Percentiles rank a stretch among this genome's conserved stretches.
These are phyloP conservation scores for Lepidocyrtinus sp. DNA, from an alignment of 2,888 invertebrate genomes.

Conservation along the genomic window DNA sequence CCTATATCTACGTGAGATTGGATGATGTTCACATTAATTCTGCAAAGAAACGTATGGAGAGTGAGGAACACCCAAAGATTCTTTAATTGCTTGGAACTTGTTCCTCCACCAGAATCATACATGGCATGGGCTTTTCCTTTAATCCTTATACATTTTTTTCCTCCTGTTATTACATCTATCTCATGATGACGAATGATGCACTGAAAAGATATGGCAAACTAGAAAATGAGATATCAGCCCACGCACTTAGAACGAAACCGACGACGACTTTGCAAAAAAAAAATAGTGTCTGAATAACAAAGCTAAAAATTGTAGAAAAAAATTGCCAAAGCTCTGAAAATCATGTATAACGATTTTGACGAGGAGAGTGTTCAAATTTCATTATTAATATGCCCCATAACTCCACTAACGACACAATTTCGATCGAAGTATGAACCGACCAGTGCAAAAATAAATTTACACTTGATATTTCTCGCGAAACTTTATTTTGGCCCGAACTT, in stretches of 20 bases:
- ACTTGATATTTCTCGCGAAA: too few relatives aligned
- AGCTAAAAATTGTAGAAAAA: neutral
- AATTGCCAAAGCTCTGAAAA: neutral
- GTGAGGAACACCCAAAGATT: constrained; percentile 53
- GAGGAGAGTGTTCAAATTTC: too few relatives aligned
- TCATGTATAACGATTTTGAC: too few relatives aligned
- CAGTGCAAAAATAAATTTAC: too few relatives aligned
- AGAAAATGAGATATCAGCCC: constrained; percentile 48
- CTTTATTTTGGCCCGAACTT: too few relatives aligned
- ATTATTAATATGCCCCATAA: too few relatives aligned
- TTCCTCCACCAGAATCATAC: constrained; percentile 17
- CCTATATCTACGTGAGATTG: constrained; percentile 16
- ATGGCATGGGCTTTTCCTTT: neutral
- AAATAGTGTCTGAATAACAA: neutral
- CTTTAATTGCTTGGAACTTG: constrained; percentile 55
- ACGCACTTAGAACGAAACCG: constrained; percentile 33
- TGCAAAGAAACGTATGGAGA: constrained; percentile 30
- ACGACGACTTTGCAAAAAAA: neutral
- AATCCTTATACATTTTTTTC: neutral
- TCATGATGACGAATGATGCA: neutral
- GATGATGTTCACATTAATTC: constrained; percentile 48
- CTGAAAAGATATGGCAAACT: constrained; percentile 1
- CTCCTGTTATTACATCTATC: neutral
- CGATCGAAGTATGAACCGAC: too few relatives aligned
- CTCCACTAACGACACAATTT: too few relatives aligned